phyloP scores from a whole-genome alignment of 1,140 invertebrate genomes.

The Drosophila pallidifrons region DNA sequence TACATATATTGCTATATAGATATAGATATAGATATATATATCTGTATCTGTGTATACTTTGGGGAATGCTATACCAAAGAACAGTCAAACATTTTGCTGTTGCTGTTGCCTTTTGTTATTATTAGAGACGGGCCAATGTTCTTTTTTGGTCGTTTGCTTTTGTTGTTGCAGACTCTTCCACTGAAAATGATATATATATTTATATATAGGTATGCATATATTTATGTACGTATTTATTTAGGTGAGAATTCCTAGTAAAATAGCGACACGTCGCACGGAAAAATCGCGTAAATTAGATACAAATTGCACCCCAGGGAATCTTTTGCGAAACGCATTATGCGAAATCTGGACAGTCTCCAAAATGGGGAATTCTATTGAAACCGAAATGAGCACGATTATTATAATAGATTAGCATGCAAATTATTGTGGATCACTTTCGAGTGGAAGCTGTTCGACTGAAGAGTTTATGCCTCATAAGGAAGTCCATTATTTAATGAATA shows the following conservation, averaged over 20 bases:
- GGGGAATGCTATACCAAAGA: conserved; percentile 34
- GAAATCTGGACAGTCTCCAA: conserved; percentile 7
- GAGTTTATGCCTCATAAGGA: too few species aligned
- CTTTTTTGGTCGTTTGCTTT: conserved; percentile 26
- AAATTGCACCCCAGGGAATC: conserved; percentile 64
- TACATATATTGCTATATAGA: conserved; percentile 1
- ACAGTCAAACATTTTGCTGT: conserved; percentile 33
- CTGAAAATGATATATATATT: conserved; percentile 29
- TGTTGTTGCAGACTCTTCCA: conserved; percentile 9
- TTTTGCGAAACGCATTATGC: conserved; percentile 23
- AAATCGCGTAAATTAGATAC: conserved; percentile 50
- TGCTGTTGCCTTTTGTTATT: conserved; percentile 63
- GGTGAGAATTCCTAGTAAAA: conserved; percentile 73
- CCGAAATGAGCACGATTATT: not conserved
- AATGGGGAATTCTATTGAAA: conserved; percentile 22
- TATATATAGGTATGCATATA: conserved; percentile 27
- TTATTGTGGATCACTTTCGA: too few species aligned
- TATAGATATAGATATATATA: conserved; percentile 12
- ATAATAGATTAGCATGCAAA: not conserved
- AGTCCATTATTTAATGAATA: too few species aligned
- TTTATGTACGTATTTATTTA: conserved; percentile 55
- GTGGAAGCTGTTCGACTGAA: too few species aligned
- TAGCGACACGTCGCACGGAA: conserved; percentile 46
- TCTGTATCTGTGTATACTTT: conserved; percentile 13
- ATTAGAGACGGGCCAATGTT: conserved; percentile 57